Evolutionary conservation across 1,140 invertebrate genomes (phyloP).

Genomic region (Manduca sexta): DNA sequence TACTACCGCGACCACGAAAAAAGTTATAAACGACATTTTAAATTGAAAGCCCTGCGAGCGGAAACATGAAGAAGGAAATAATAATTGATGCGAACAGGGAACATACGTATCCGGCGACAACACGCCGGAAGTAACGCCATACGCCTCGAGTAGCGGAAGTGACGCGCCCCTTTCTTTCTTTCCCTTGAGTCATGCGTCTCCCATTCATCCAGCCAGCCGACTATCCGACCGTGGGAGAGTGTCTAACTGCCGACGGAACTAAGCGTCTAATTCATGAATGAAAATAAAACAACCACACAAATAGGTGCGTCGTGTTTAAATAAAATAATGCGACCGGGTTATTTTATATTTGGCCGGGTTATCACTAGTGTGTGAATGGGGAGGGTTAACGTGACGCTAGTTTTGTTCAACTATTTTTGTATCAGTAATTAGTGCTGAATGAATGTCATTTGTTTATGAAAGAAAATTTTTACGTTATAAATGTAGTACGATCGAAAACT

Average conservation of each 20-base stretch:
- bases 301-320: conserved; percentile 25
- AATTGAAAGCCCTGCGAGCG: conserved; percentile 10
- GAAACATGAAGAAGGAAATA: conserved; percentile 61
- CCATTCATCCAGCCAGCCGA: conserved; percentile 22
- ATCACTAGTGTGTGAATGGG: conserved; percentile 17
- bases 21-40: neutral
- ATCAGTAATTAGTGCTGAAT: too few species aligned
- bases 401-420: neutral
- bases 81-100: conserved; percentile 57
- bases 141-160: conserved; percentile 43
- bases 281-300: conserved; percentile 39
- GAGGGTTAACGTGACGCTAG: conserved; percentile 26
- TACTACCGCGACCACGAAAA: too few species aligned
- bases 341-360: conserved; percentile 29
- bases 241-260: conserved; percentile 18
- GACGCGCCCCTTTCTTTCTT: conserved; percentile 52
- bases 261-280: conserved; percentile 50
- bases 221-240: conserved; percentile 51
- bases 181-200: conserved; percentile 27
- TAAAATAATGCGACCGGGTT: conserved; percentile 26
- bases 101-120: conserved; percentile 43
- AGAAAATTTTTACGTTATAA: neutral
- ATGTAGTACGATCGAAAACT: too few species aligned
- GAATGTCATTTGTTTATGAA: neutral
- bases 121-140: conserved; percentile 47